phyloP scores from a whole-genome alignment of 1,140 invertebrate species.

The Harpegnathos saltator region DNA sequence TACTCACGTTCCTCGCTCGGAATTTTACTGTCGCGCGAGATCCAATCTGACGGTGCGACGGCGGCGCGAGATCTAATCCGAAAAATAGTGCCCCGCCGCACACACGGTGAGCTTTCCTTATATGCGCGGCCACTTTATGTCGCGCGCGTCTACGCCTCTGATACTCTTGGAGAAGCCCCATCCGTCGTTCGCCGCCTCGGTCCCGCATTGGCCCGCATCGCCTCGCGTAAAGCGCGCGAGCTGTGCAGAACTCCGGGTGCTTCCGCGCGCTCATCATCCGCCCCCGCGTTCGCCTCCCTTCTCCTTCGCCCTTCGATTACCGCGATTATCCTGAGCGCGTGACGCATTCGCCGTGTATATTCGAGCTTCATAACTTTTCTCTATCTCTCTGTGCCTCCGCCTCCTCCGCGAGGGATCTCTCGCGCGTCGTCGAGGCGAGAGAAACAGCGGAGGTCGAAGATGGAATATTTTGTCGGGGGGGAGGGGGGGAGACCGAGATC shows the following conservation, averaged over 20 bases:
- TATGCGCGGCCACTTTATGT: constrained; percentile 21
- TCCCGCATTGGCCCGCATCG: neutral
- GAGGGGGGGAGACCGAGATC: constrained; percentile 66
- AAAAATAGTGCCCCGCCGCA: constrained; percentile 24
- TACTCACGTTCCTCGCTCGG: constrained; percentile 37
- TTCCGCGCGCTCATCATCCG: neutral
- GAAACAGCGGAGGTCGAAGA: constrained; percentile 40
- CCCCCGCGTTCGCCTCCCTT: neutral
- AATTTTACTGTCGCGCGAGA: constrained; percentile 59
- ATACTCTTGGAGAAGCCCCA: constrained; percentile 18
- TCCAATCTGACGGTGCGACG: constrained; percentile 49
- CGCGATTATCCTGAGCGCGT: neutral
- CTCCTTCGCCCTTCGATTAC: neutral
- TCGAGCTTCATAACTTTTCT: neutral
- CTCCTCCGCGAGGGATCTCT: neutral
- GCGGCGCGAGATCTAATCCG: constrained; percentile 62
- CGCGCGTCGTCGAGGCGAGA: constrained; percentile 13
- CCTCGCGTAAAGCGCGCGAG: neutral
- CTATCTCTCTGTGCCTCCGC: neutral
- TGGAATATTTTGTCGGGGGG: constrained; percentile 61
- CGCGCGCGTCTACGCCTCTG: neutral
- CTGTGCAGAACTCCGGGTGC: neutral
- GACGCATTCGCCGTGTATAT: neutral
- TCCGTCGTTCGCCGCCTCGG: neutral
- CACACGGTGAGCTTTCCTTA: constrained; percentile 38